These are phyloP conservation scores for Orycteropus afer DNA, from an alignment of 2,113 vertebrate species.

Conservation along the genomic window DNA sequence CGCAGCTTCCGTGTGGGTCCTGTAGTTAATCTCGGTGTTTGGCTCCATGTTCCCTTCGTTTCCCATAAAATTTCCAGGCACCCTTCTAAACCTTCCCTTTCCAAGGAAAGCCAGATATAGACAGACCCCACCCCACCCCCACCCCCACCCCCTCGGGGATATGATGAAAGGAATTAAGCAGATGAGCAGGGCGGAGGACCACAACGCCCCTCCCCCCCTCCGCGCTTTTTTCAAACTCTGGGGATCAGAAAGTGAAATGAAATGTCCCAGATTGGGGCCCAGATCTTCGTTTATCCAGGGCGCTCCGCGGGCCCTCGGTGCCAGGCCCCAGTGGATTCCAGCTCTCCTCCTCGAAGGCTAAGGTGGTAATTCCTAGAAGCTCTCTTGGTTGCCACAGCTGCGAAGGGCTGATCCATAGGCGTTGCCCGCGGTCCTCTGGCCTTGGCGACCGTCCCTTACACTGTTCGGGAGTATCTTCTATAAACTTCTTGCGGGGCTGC, in stretches of 20 bases:
- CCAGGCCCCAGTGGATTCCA: neutral
- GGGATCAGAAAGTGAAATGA: neutral
- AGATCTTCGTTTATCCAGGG: neutral
- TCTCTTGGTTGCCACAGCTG: neutral
- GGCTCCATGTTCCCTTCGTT: neutral
- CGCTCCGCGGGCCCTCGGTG: neutral
- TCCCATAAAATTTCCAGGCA: conserved; percentile 9
- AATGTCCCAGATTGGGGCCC: neutral
- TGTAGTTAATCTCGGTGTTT: conserved; percentile 28
- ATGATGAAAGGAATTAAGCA: neutral
- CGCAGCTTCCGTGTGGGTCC: neutral
- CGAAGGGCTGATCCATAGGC: neutral
- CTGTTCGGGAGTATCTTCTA: neutral
- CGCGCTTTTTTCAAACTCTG: neutral
- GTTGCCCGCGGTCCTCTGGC: neutral
- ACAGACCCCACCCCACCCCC: neutral
- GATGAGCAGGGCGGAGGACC: neutral
- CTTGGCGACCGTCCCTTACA: neutral
- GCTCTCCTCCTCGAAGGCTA: no score
- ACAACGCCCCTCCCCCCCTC: neutral
- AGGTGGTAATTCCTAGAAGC: neutral
- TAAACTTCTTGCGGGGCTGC: neutral
- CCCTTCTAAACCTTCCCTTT: neutral
- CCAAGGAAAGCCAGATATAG: neutral
- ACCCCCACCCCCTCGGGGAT: neutral